These are phyloP conservation scores for Zelostemma sp. DNA, from an alignment of 1,140 invertebrate genomes.

Conservation along the genomic window DNA sequence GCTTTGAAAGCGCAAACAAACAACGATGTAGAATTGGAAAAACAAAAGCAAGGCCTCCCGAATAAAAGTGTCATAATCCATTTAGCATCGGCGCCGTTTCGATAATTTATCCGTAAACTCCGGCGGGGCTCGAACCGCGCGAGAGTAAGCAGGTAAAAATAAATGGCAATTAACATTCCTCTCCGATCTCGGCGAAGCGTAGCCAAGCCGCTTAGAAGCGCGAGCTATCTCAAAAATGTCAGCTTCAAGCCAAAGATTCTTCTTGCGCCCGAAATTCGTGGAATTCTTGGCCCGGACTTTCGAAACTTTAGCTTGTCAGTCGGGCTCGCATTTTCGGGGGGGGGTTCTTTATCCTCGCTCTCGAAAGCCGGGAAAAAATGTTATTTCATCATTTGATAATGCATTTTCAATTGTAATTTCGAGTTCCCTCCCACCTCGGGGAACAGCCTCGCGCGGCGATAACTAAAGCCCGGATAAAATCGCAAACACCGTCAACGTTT, in stretches of 20 bases:
- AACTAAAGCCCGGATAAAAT: no score
- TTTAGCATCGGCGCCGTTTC: slow-evolving; percentile 1
- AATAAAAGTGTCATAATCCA: slow-evolving; percentile 20
- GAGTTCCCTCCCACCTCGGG: slow-evolving; percentile 9
- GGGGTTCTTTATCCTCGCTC: neutral
- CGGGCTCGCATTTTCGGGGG: slow-evolving; percentile 2
- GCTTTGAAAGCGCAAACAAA: no score
- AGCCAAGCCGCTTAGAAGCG: slow-evolving; percentile 26
- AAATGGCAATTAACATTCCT: slow-evolving; percentile 54
- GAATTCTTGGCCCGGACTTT: slow-evolving; percentile 48
- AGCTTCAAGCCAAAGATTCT: slow-evolving; percentile 51
- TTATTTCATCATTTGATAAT: no score
- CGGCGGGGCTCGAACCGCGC: slow-evolving; percentile 8
- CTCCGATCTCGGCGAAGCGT: slow-evolving; percentile 30
- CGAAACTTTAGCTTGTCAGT: slow-evolving; percentile 13
- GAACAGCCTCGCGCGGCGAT: no score
- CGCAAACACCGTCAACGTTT: no score
- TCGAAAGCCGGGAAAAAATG: neutral
- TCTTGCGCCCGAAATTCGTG: slow-evolving; percentile 47
- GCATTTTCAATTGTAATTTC: neutral
- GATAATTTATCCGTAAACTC: no score
- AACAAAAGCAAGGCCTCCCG: no score
- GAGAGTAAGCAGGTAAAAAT: slow-evolving; percentile 43
- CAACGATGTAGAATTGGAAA: no score
- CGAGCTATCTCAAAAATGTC: slow-evolving; percentile 51